Percentiles rank a stretch among this genome's conserved stretches.
These are phyloP conservation scores for Coleophora deauratella DNA, from an alignment of 2,888 invertebrate species.

Conservation along the genomic window DNA sequence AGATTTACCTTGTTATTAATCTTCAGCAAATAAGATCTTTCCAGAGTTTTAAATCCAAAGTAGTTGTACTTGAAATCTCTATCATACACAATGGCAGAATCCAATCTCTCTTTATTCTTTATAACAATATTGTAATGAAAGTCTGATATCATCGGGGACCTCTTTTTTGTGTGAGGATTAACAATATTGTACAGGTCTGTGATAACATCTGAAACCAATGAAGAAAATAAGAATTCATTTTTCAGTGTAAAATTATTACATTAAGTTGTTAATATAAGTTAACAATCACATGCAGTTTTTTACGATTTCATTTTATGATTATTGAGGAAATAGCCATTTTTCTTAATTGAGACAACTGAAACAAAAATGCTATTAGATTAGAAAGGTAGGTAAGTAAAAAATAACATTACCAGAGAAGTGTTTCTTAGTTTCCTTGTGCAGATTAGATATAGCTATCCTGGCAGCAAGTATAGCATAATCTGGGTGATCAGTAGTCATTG, in stretches of 20 bases:
- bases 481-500: constrained; percentile 97
- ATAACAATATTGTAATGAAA: constrained; percentile 86
- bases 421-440: constrained; percentile 98
- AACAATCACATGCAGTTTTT: too few relatives aligned
- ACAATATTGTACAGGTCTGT: constrained; percentile 85
- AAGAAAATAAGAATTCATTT: neutral
- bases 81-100: constrained; percentile 97
- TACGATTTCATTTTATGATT: too few relatives aligned
- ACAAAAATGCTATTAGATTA: too few relatives aligned
- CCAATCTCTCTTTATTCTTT: constrained; percentile 89
- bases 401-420: constrained; percentile 83
- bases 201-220: constrained; percentile 85
- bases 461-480: constrained; percentile 95
- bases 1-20: constrained; percentile 82
- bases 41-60: constrained; percentile 99
- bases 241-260: too few relatives aligned
- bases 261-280: too few relatives aligned
- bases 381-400: too few relatives aligned
- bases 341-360: too few relatives aligned
- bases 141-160: constrained; percentile 90
- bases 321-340: too few relatives aligned
- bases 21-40: constrained; percentile 94
- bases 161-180: constrained; percentile 81
- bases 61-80: constrained; percentile 98
- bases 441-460: constrained; percentile 95